phyloP scores from a whole-genome alignment of 2,113 vertebrate species.

The Henicopernis longicauda region DNA sequence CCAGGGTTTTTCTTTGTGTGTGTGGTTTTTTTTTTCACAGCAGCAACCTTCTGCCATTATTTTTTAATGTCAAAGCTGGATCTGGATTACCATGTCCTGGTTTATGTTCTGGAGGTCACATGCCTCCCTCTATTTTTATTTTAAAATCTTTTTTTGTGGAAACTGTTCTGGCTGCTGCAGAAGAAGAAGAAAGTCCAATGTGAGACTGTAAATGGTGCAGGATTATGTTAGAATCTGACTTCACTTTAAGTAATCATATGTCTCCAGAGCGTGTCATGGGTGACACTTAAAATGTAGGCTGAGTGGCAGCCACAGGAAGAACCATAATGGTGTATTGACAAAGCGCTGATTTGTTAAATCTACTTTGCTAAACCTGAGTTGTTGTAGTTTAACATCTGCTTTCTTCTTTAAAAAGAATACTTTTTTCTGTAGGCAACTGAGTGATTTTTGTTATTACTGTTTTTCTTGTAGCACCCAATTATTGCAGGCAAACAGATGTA shows the following conservation, averaged over 20 bases:
- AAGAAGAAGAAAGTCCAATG: background rate
- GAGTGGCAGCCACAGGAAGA: background rate
- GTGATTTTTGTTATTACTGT: background rate
- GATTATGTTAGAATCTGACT: background rate
- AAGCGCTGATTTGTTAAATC: background rate
- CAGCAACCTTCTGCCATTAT: background rate
- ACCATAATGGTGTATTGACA: background rate
- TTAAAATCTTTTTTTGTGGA: background rate
- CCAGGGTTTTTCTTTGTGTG: background rate
- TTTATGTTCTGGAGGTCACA: background rate
- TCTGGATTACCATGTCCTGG: background rate
- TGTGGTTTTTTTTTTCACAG: background rate
- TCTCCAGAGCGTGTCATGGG: background rate
- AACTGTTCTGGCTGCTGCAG: background rate
- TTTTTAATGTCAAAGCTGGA: background rate
- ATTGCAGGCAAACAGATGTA: background rate
- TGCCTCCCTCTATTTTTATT: background rate
- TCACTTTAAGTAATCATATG: background rate
- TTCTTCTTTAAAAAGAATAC: background rate
- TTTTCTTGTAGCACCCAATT: background rate
- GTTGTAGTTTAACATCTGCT: background rate
- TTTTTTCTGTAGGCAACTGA: background rate
- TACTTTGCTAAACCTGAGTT: background rate
- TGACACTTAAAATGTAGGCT: background rate
- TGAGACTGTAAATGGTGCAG: background rate